Evolutionary conservation across 2,888 invertebrate species (phyloP), one percentile per base, ranked within the genome.

Genomic region (Priocnemis perturbator): DNA sequence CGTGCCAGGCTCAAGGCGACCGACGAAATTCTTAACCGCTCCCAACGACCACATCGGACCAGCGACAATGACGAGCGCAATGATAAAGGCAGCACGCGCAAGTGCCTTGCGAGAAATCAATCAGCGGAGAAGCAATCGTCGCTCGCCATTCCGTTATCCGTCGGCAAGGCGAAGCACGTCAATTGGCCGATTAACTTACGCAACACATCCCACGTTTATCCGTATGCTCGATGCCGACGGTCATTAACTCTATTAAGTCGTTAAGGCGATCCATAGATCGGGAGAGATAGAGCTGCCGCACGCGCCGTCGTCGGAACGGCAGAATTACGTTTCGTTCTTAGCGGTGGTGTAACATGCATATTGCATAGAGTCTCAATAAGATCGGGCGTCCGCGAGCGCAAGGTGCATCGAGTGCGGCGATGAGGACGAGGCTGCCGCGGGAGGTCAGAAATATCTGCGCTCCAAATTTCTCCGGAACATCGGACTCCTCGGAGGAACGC

Each of bases 161-260:
- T 17, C 47, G 58, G 48, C 63, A 37, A 37, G 37, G 37, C 52
- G 45, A 26, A 20, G 47, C 14, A 56, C 26, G 9, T 21, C 56
- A 52, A 55, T 65, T 62, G 60, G 56, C 56, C 50, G 56, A 66
- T 60, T 66, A 57, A 60, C 52, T 69, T 66, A 66, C 57, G 57
- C 37, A 69, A 69, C 60, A 19, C 50, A n/a, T 56, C 57, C 52
- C 52, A 56, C 57, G 60, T 65, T 69, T 56, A 59, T 52, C 60
- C 57, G 53, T 59, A 44, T 50, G 26, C 55, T 66, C 45, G 57
- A 66, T 69, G n/a, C 53, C 44, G 30, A 17, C 60, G 65, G 66
- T 69, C 69, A 69, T 69, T 69, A 69, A 60, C 69, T 69, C 52
- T 60, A 69, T 69, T 69, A 69, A 66, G 69, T 69, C 66, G 52